These are phyloP conservation scores for Chlorops oryzae DNA, from an alignment of 1,140 invertebrate species.

Conservation along the genomic window DNA sequence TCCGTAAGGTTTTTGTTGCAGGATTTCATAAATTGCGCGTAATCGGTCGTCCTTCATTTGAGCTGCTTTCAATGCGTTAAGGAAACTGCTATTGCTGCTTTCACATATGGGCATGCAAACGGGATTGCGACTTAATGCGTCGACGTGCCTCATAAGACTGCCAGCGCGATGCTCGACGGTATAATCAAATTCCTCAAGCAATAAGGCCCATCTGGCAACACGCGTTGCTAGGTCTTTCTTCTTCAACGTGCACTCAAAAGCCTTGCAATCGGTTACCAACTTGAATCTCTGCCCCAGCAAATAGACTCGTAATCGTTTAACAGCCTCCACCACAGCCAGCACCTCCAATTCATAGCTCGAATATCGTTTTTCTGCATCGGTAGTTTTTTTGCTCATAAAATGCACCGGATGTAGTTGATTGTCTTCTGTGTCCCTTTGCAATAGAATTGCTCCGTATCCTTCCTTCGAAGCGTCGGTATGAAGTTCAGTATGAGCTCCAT, in stretches of 20 bases:
- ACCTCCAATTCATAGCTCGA: conserved; percentile 26
- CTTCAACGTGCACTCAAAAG: conserved; percentile 1
- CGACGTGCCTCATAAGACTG: conserved; percentile 44
- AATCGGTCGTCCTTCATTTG: conserved; percentile 11
- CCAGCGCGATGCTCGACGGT: conserved; percentile 39
- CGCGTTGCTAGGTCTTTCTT: no score
- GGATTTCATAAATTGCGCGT: background rate
- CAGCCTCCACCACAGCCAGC: conserved; percentile 15
- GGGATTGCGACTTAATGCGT: conserved; percentile 36
- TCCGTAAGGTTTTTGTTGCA: background rate
- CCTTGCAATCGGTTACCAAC: conserved; percentile 17
- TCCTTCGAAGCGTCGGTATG: conserved; percentile 31
- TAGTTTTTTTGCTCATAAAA: conserved; percentile 18
- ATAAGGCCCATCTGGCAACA: conserved; percentile 18
- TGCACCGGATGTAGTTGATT: conserved; percentile 3
- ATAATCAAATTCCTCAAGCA: conserved; percentile 34
- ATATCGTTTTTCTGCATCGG: conserved; percentile 19
- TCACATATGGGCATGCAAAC: background rate
- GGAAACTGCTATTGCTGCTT: background rate
- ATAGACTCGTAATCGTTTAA: conserved; percentile 12
- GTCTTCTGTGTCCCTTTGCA: conserved; percentile 24
- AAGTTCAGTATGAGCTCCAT: conserved; percentile 20
- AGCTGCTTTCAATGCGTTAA: background rate
- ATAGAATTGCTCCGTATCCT: conserved; percentile 32
- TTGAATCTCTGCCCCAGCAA: conserved; percentile 7